A percentile compares a stretch with the other conserved stretches of the same genome.
Evolutionary conservation across 2,113 vertebrate species (phyloP).

Genomic region (Marmota flaviventris): DNA sequence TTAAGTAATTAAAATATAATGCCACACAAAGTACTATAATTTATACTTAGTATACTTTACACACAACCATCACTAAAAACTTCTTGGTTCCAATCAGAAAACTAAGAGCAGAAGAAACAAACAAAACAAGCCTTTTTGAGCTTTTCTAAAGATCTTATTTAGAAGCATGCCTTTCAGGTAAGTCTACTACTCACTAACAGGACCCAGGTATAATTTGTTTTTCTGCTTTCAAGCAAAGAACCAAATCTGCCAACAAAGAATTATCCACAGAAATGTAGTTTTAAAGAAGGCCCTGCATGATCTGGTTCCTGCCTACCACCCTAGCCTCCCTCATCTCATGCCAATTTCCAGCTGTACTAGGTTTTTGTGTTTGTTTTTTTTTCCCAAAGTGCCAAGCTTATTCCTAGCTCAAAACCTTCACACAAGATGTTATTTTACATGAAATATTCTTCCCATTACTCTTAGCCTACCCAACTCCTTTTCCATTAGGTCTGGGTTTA

Average conservation of each 20-base stretch:
- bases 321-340: background rate
- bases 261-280: background rate
- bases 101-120: background rate
- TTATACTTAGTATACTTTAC: background rate
- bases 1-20: constrained; percentile 7
- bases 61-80: background rate
- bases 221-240: background rate
- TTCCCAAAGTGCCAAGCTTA: background rate
- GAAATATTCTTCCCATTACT: background rate
- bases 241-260: background rate
- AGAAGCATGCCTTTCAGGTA: background rate
- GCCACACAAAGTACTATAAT: background rate
- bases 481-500: background rate
- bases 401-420: background rate
- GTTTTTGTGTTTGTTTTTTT: background rate
- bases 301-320: background rate
- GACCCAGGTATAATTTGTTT: background rate
- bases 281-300: background rate
- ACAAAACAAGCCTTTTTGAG: background rate
- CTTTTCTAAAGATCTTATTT: constrained; percentile 4
- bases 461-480: background rate
- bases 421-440: background rate
- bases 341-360: background rate
- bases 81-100: background rate
- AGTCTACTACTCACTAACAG: background rate